Evolutionary conservation across 2,797 vertebrate species (phyloP).

Genomic region (Champsocephalus gunnari): DNA sequence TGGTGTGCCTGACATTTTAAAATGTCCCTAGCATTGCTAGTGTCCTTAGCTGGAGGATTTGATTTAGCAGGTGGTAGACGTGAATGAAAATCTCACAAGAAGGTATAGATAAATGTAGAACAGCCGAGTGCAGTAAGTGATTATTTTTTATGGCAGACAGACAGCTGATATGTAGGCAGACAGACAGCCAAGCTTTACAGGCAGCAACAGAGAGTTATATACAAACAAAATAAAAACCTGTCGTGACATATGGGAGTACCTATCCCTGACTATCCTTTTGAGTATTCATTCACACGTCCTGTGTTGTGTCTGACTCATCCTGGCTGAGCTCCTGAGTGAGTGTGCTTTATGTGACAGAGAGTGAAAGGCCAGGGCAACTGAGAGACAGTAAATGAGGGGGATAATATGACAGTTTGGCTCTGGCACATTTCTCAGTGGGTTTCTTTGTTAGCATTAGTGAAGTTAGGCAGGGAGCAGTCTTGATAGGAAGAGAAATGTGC

Average conservation of each 20-base stretch:
- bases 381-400: neutral
- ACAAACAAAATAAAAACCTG: constrained; percentile 17
- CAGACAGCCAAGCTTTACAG: constrained; percentile 21
- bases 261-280: constrained; percentile 2
- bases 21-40: neutral
- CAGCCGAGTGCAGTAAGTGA: constrained; percentile 18
- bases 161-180: constrained; percentile 38
- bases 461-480: constrained; percentile 1
- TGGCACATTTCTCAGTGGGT: neutral
- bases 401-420: constrained; percentile 9
- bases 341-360: neutral
- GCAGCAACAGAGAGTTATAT: constrained; percentile 12
- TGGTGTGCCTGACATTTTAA: constrained; percentile 24
- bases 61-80: constrained; percentile 15
- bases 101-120: neutral
- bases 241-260: constrained; percentile 14
- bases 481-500: constrained; percentile 16
- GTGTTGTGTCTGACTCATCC: constrained; percentile 20
- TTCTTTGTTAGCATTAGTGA: neutral
- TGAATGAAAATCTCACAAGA: constrained; percentile 14
- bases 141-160: constrained; percentile 9
- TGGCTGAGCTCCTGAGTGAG: constrained; percentile 19
- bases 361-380: neutral
- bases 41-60: constrained; percentile 3
- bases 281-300: constrained; percentile 10